Conservation (phyloP, 30 jellyfish, hydroid and myxozoan genomes). For the Cassiopea xamachana region DNA sequence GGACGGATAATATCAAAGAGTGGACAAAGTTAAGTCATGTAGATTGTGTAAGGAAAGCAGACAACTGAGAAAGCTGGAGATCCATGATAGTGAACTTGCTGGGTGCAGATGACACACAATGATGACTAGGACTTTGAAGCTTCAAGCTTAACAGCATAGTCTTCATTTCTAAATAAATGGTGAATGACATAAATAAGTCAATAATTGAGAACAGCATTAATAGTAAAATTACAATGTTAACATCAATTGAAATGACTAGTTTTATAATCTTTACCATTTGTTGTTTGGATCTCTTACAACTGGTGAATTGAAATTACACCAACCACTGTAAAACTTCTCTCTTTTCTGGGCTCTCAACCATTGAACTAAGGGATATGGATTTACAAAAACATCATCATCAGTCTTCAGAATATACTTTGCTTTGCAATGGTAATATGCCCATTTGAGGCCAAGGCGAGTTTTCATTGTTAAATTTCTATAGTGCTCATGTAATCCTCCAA, state of each 20-base stretch:
- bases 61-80: too few species aligned
- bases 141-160: too few species aligned
- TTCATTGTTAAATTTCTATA: constrained; percentile 83
- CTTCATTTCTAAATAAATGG: too few species aligned
- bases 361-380: constrained; percentile 69
- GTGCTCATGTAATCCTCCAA: constrained; percentile 84
- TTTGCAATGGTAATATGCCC: constrained; percentile 86
- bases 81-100: too few species aligned
- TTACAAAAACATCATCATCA: constrained; percentile 95
- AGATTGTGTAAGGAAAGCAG: too few species aligned
- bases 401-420: constrained; percentile 80
- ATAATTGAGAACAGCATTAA: too few species aligned
- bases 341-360: constrained; percentile 77
- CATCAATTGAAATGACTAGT: background rate
- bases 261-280: constrained; percentile 74
- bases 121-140: too few species aligned
- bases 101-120: too few species aligned
- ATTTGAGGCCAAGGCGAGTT: constrained; percentile 88
- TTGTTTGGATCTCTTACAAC: constrained; percentile 86
- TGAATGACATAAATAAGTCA: too few species aligned
- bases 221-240: too few species aligned
- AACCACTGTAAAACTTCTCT: constrained; percentile 80
- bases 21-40: too few species aligned
- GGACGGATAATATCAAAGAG: too few species aligned
- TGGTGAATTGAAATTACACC: constrained; percentile 89